Conservation (phyloP, 1,140 invertebrate species). For the Centruroides sculpturatus region DNA sequence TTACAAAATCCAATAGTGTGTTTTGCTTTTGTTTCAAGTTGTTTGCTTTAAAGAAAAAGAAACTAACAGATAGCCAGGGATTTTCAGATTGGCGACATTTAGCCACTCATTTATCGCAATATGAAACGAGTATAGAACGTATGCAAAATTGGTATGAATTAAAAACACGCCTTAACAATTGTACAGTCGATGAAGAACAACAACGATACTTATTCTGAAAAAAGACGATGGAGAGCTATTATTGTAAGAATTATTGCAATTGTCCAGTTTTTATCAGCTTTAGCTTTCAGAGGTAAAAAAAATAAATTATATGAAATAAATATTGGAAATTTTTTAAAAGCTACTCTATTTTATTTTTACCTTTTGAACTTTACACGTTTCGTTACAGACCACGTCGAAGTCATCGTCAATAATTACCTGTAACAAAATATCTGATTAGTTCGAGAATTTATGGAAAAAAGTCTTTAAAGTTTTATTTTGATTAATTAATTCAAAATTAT, state of each 20-base stretch:
- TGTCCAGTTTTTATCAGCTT: no score
- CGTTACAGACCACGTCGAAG: conserved; percentile 44
- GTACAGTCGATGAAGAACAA: not conserved
- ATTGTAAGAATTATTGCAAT: no score
- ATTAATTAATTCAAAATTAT: no score
- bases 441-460: no score
- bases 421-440: not conserved
- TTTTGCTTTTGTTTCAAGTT: not conserved
- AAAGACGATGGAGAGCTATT: no score
- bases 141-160: not conserved
- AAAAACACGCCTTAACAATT: not conserved
- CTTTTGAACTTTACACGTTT: conserved; percentile 41
- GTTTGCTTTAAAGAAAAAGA: not conserved
- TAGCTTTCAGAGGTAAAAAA: no score
- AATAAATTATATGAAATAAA: no score
- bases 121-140: not conserved
- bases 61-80: not conserved
- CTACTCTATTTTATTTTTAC: conserved; percentile 23
- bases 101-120: not conserved
- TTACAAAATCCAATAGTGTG: not conserved
- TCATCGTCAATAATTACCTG: conserved; percentile 18
- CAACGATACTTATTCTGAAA: no score
- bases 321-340: no score
- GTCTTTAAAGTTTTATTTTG: no score
- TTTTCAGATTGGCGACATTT: not conserved